Base-by-base conservation (phyloP, 2,797 vertebrate genomes). In the Squalus acanthias region DNA sequence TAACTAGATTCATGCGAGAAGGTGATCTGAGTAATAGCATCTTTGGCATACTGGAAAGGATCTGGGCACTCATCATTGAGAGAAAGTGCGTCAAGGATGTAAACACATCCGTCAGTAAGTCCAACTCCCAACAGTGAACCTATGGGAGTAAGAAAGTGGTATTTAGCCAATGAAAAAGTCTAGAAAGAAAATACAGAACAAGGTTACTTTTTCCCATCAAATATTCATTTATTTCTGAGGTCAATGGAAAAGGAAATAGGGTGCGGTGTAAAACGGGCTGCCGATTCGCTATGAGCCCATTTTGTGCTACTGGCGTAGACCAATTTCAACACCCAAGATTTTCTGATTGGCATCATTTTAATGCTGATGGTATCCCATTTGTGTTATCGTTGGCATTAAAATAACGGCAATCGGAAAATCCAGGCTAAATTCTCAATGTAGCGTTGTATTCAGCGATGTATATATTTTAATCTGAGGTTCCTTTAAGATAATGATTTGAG, bases 1-100 rank as follows among this genome's bases (percentile, higher is more conserved):
- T 98, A 99, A 60, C 97, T 96, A 0, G 98, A 99, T 97, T 99
- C 97, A 0, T 98, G 98, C 0, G 99, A 99, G 98, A 99, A 99
- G 96, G 98, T 97, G 33, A 99, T 97, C n/a, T 98, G 98, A 24
- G 98, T 98, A 97, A 99, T 98, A 0, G 97, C 96, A 96, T 98
- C 97, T 65, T 96, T 96, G 0, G 98, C 98, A 97, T 98, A 98
- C 22, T 96, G 97, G 97, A 99, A 98, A 96, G 97, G 97, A 96
- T 98, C 97, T 0, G 98, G 87, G 9, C 96, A 97, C 96, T 98
- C 97, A 93, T 98, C 98, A 96, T 97, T 96, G 96, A 99, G 97
- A 76, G 98, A 98, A 96, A 97, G 97, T 0, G 98, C 96, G 96
- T 99, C 98, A 2, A 99, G 98, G 96, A 99, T 97, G 96, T 98